Evolutionary conservation across 64 coral and sea anemone genomes (phyloP), one percentile per base, ranked within the genome.

Genomic region (Stylophora pistillata): DNA sequence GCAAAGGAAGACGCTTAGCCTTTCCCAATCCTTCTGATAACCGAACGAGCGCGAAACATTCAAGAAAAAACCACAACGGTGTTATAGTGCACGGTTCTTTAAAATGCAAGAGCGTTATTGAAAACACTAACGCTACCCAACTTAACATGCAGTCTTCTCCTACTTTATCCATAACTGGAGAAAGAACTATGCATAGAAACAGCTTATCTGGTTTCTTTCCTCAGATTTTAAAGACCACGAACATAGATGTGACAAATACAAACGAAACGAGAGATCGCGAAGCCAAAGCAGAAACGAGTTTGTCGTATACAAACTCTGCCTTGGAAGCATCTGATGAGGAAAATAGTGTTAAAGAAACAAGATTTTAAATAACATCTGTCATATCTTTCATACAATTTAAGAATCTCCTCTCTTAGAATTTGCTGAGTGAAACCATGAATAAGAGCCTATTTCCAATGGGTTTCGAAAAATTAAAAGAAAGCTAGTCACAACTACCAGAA

Each of bases 51-150:
- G 25, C 66, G 23, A 21, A 37, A 34, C 21, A 79, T 21, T 13
- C 13, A 13, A 55, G 74, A 55, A 37, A 54, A 61, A 52, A 75
- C 15, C 13, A 10, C 9, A 57, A 54, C 5, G 72, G 34, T 18
- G 26, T 86, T 18, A 76, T 71, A 34, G 47, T 69, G 54, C 75
- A 89, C 16, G 87, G 87, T 13, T 79, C 87, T 30, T 18, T 79
- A 11, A 78, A 71, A 28, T 78, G 15, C 52, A 64, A 53, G 14
- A 79, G 87, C 33, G 20, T 79, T 47, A 66, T 89, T 52, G 77
- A 89, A 13, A 71, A 30, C 12, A 29, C 34, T 69, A 33, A 14
- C 56, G 79, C 60, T 20, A 55, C 28, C 0, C 58, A 30, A 30
- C 18, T 82, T 21, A 30, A 63, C 30, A 34, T 62, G 20, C 58